A percentile compares a stretch with the other conserved stretches of the same genome.
Evolutionary conservation across 1,140 invertebrate species (phyloP).

Genomic region (Bombus superbus): DNA sequence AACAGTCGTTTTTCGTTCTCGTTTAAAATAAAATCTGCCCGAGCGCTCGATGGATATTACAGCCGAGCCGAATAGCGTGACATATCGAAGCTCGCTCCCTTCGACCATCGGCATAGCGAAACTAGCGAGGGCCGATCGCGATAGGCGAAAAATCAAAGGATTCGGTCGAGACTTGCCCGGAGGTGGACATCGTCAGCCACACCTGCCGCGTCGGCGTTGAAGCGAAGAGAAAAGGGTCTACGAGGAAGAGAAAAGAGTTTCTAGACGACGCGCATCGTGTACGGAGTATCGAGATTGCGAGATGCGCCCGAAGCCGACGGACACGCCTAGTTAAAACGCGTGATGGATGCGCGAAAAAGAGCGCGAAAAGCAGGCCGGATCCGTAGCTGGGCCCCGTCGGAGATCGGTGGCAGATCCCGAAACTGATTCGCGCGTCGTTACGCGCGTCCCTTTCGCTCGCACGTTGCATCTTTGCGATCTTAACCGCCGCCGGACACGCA

Average conservation of each 20-base stretch:
- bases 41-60: neutral
- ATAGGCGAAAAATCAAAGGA: conserved; percentile 11
- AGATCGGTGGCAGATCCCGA: conserved; percentile 74
- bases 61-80: neutral
- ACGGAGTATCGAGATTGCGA: conserved; percentile 25
- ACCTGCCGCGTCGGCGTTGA: conserved; percentile 58
- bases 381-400: conserved; percentile 44
- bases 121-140: neutral
- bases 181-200: conserved; percentile 35
- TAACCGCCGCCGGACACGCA: conserved; percentile 61
- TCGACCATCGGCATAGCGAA: too few species aligned
- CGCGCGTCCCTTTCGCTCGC: conserved; percentile 9
- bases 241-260: neutral
- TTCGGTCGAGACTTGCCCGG: neutral
- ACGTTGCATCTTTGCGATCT: conserved; percentile 44
- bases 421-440: conserved; percentile 61
- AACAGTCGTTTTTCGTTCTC: neutral
- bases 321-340: conserved; percentile 73
- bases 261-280: neutral
- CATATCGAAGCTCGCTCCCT: neutral
- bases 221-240: neutral
- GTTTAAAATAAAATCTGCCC: neutral
- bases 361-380: conserved; percentile 59
- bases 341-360: conserved; percentile 71
- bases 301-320: conserved; percentile 62